Base-by-base conservation (phyloP, 92 coral and sea anemone genomes). In the Umimayanthus kanabou region DNA sequence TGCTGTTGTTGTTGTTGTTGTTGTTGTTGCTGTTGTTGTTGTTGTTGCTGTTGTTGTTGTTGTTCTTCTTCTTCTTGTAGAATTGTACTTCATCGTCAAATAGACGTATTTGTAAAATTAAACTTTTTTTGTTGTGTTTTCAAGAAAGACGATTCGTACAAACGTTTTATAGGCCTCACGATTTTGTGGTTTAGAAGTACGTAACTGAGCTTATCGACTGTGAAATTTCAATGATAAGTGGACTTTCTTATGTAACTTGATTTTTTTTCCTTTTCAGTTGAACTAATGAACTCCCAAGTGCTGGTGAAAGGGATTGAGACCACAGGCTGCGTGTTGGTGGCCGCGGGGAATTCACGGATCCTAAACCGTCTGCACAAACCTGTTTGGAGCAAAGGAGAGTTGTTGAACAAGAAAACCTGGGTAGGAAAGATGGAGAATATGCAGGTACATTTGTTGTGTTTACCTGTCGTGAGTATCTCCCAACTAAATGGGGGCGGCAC, bases 401-500 rank as follows among this genome's bases (percentile, higher is more conserved):
- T 97, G 37, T 90, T 97, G 72, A 97, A 97, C 90, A 97, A 97
- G 93, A 93, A 94, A 82, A 97, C 99, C 9, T 97, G 99, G 99
- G 94, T 93, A 8, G 99, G 99, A 80, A 94, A 93, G 28, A 92
- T 97, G 80, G 99, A 97, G 61, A 94, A 95, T 39, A 82, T 97
- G 82, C 98, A 97, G 98, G 98, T 97, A 74, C 9, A 9, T 13
- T 2, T 47, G 49, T 47, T 47, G 50, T 47, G 50, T 47, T 47
- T 47, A 47, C 50, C 10, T 47, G 1, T 47, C 1, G 50, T 47
- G 9, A 8, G 6, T 11, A 47, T 47, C 50, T 47, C 50, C 50
- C 50, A 47, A 47, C 10, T 47, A 47, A 47, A 5, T 14, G 11
- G 20, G 58, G 11, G 20, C 16, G 14, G 2, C 3, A 53, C 58